Evolutionary conservation across 2,113 vertebrate species (phyloP).

Genomic region (Sminthopsis crassicaudata): DNA sequence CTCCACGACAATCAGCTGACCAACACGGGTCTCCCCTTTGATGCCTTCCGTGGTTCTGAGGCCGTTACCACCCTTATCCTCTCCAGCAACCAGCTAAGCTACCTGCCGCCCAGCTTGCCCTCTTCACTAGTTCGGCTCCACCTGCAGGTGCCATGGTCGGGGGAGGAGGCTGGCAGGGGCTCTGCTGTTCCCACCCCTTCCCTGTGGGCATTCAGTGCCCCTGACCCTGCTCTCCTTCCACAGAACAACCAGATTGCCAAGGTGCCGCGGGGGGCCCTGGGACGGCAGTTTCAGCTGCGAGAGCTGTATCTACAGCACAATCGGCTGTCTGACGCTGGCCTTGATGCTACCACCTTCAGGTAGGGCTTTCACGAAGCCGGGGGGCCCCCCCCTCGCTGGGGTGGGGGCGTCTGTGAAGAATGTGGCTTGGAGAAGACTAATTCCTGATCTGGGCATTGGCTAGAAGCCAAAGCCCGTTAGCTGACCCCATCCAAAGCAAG

Average conservation of each 20-base stretch:
- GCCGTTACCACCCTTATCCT: conserved; percentile 79
- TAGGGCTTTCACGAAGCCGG: conserved; percentile 17
- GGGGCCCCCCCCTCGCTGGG: neutral
- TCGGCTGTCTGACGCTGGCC: conserved; percentile 62
- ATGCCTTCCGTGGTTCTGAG: conserved; percentile 75
- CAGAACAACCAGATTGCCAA: conserved; percentile 80
- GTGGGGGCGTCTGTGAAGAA: neutral
- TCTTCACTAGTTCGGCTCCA: conserved; percentile 73
- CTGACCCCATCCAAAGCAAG: neutral
- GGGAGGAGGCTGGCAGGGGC: neutral
- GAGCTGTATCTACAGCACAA: conserved; percentile 82
- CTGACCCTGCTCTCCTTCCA: neutral
- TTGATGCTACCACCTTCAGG: conserved; percentile 78
- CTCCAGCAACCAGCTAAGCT: conserved; percentile 79
- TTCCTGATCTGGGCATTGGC: neutral
- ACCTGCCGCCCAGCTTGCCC: conserved; percentile 78
- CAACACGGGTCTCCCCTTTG: conserved; percentile 72
- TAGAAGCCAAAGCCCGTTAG: neutral
- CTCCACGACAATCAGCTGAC: conserved; percentile 82
- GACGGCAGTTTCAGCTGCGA: conserved; percentile 72
- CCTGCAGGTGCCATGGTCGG: conserved; percentile 74
- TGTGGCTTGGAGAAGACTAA: neutral
- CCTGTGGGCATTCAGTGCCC: neutral
- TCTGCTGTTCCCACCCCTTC: neutral
- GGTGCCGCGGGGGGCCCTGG: conserved; percentile 78